phyloP scores from a whole-genome alignment of 2,797 vertebrate genomes.

The Rhodeus uyekii region DNA sequence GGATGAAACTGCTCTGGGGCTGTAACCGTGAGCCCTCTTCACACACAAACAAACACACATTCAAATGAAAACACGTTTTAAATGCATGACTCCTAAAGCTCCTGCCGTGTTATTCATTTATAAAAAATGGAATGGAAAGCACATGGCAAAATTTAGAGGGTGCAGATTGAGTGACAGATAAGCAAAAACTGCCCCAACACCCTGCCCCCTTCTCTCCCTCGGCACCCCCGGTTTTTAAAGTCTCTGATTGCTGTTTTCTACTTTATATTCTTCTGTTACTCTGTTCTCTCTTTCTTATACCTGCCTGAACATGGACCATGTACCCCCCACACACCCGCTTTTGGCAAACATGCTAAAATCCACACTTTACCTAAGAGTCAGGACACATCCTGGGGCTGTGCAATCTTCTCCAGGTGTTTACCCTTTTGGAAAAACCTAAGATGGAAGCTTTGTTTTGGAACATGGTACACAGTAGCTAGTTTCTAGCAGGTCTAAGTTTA shows the following conservation, averaged over 20 bases:
- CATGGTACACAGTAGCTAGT: neutral
- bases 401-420: constrained; percentile 28
- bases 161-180: constrained; percentile 62
- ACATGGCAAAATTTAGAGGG: constrained; percentile 67
- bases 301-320: constrained; percentile 49
- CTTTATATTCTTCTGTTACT: constrained; percentile 56
- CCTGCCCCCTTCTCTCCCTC: constrained; percentile 24
- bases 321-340: neutral
- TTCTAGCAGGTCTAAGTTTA: neutral
- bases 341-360: constrained; percentile 24
- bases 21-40: constrained; percentile 15
- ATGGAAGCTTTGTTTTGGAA: neutral
- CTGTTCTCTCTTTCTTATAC: constrained; percentile 38
- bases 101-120: constrained; percentile 57
- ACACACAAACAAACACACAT: constrained; percentile 25
- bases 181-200: constrained; percentile 54
- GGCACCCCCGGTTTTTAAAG: neutral
- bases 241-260: constrained; percentile 54
- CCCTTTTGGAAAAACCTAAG: neutral
- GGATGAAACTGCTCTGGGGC: constrained; percentile 65
- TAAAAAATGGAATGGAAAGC: constrained; percentile 56
- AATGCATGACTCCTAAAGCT: constrained; percentile 53
- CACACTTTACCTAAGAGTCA: constrained; percentile 2
- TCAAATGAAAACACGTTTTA: constrained; percentile 55
- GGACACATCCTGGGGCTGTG: constrained; percentile 6